Conservation (phyloP, 2,113 vertebrate genomes). For the Alectura lathami region DNA sequence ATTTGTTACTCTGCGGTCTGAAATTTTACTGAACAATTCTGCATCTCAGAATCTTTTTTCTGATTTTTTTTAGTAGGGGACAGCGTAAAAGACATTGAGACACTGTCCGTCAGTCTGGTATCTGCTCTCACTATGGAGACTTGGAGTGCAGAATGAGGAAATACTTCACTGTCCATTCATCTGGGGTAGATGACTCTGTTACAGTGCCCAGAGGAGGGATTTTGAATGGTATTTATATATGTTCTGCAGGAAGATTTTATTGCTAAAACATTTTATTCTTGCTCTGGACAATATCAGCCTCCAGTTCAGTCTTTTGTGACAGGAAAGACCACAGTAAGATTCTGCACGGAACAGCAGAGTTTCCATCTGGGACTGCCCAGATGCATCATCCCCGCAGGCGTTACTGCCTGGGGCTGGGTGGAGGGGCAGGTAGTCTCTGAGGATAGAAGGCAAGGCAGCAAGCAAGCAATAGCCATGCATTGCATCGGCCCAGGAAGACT, state of each 20-base stretch:
- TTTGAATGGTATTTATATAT: constrained; percentile 20
- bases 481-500: not conserved
- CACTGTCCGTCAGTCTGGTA: not conserved
- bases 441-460: not conserved
- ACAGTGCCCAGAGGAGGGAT: constrained; percentile 30
- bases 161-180: not conserved
- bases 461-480: not conserved
- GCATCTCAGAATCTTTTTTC: not conserved
- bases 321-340: not conserved
- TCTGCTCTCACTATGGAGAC: constrained; percentile 1
- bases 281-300: constrained; percentile 5
- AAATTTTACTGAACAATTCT: not conserved
- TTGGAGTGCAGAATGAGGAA: not conserved
- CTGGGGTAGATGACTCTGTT: constrained; percentile 4
- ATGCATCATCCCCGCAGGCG: not conserved
- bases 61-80: not conserved
- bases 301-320: not conserved
- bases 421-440: constrained; percentile 26
- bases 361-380: not conserved
- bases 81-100: not conserved
- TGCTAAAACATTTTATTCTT: not conserved
- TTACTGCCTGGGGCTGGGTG: not conserved
- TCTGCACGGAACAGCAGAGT: not conserved
- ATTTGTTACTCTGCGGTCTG: constrained; percentile 22
- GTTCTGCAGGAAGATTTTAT: constrained; percentile 30